Evolutionary conservation across 2,797 vertebrate genomes (phyloP).

Genomic region (Hippocampus kuda): DNA sequence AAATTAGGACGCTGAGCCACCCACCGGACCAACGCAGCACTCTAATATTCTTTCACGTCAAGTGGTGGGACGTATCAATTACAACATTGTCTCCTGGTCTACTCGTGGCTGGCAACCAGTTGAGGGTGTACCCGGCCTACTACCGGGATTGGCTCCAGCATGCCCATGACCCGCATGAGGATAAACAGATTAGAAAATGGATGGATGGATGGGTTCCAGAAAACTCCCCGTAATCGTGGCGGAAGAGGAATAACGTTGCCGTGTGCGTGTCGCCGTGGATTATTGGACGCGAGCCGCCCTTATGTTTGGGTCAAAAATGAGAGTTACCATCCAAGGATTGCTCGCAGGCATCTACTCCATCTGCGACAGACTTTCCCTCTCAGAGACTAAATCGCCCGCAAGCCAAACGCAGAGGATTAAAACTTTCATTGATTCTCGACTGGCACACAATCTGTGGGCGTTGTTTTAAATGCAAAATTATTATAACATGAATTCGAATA

Average conservation of each 20-base stretch:
- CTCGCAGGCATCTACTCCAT: slow-evolving; percentile 65
- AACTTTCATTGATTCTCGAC: slow-evolving; percentile 26
- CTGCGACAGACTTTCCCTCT: slow-evolving; percentile 50
- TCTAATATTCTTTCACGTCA: no score
- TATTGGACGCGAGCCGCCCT: slow-evolving; percentile 43
- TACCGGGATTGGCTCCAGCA: no score
- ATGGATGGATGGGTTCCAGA: background rate
- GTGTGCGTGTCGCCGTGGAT: slow-evolving; percentile 31
- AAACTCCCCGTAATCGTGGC: slow-evolving; percentile 19
- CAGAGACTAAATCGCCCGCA: slow-evolving; percentile 24
- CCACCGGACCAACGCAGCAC: no score
- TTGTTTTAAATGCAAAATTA: slow-evolving; percentile 1
- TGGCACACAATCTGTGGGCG: slow-evolving; percentile 26
- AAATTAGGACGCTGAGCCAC: no score
- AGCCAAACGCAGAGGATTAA: slow-evolving; percentile 36
- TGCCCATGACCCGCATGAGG: no score
- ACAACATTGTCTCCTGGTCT: no score
- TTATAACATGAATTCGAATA: slow-evolving; percentile 32
- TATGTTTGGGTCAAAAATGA: slow-evolving; percentile 60
- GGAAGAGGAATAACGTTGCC: slow-evolving; percentile 32
- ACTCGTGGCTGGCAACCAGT: no score
- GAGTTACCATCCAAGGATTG: slow-evolving; percentile 58
- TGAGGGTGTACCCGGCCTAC: no score
- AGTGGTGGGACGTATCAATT: no score
- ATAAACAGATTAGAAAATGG: no score